Conservation (phyloP, 2,113 vertebrate species). For the Mus musculus region DNA sequence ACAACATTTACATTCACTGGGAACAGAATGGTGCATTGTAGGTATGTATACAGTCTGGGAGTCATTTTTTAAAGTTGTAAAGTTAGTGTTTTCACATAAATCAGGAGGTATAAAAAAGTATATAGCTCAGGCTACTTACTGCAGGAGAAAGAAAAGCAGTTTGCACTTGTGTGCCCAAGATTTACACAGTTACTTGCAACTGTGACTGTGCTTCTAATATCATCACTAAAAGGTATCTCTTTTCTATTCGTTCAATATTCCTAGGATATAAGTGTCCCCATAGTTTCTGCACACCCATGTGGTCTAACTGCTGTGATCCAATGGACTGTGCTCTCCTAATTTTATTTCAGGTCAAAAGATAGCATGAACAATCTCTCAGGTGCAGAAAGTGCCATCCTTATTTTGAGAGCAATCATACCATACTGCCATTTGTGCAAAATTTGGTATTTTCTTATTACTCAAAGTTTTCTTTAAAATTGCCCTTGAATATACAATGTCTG, state of each 20-base stretch:
- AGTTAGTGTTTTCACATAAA: not conserved
- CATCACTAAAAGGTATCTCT: not conserved
- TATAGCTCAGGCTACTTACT: not conserved
- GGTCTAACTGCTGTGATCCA: not conserved
- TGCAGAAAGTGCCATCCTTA: not conserved
- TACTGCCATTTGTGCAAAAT: not conserved
- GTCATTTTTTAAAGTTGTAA: not conserved
- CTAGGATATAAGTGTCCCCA: not conserved
- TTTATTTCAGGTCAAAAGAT: not conserved
- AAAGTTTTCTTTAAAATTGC: constrained; percentile 1
- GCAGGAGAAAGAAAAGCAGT: not conserved
- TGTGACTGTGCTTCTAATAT: not conserved
- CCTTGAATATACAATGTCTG: not conserved
- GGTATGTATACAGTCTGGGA: not conserved
- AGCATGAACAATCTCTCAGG: not conserved
- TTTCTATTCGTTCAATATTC: not conserved
- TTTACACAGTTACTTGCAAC: not conserved
- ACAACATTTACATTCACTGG: not conserved
- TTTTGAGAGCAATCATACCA: not conserved
- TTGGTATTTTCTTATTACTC: constrained; percentile 25
- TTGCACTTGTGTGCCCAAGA: not conserved
- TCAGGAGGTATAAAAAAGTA: not conserved
- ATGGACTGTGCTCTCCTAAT: not conserved
- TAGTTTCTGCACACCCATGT: not conserved
- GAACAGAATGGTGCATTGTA: not conserved